Evolutionary conservation across 2,797 vertebrate genomes (phyloP).

Genomic region (Sparus aurata): DNA sequence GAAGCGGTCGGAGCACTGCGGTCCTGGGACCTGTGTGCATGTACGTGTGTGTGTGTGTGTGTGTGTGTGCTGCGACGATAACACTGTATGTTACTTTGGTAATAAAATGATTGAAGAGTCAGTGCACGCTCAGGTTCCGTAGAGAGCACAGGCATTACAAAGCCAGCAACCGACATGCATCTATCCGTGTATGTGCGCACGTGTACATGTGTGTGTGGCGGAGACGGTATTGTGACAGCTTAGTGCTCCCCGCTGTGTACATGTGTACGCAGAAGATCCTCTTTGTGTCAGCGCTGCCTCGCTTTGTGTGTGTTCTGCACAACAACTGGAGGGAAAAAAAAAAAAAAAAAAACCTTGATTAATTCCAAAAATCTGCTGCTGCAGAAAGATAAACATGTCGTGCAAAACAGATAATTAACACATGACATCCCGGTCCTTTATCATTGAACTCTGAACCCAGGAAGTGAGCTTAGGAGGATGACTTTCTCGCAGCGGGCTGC

Average conservation of each 20-base stretch:
- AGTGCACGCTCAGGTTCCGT: constrained; percentile 60
- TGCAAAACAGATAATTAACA: constrained; percentile 66
- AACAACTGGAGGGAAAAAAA: neutral
- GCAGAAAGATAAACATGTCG: constrained; percentile 50
- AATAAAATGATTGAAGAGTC: constrained; percentile 79
- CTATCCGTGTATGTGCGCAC: constrained; percentile 39
- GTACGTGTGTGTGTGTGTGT: constrained; percentile 34
- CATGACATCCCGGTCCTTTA: constrained; percentile 61
- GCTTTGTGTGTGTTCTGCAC: constrained; percentile 32
- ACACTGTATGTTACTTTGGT: constrained; percentile 68
- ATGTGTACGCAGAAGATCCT: constrained; percentile 51
- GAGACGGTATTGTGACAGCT: constrained; percentile 71
- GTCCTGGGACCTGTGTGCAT: constrained; percentile 64
- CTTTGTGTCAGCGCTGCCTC: constrained; percentile 49
- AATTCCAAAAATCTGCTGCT: constrained; percentile 18
- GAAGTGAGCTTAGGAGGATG: constrained; percentile 70
- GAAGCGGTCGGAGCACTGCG: constrained; percentile 62
- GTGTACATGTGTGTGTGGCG: constrained; percentile 31
- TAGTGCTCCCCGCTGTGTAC: constrained; percentile 60
- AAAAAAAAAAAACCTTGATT: constrained; percentile 9
- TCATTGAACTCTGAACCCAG: constrained; percentile 75
- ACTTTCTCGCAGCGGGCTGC: constrained; percentile 64
- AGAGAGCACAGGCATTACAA: constrained; percentile 72
- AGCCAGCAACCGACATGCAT: constrained; percentile 67
- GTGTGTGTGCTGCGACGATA: constrained; percentile 59